These are phyloP conservation scores for Anas capensis DNA, from an alignment of 2,797 vertebrate genomes.

Conservation along the genomic window DNA sequence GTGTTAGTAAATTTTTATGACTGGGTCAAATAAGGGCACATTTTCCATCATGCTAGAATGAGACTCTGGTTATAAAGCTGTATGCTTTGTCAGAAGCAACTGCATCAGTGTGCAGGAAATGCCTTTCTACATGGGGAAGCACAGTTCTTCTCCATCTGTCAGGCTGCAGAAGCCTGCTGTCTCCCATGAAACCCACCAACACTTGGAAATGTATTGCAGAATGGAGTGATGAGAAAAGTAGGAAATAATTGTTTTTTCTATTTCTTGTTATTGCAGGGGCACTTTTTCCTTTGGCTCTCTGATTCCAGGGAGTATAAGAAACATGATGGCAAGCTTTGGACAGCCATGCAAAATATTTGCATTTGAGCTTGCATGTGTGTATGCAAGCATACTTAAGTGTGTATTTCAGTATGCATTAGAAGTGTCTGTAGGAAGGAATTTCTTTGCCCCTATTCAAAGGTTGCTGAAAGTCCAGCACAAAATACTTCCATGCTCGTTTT, in stretches of 20 bases:
- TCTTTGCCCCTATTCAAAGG: not conserved
- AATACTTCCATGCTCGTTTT: not conserved
- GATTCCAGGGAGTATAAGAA: not conserved
- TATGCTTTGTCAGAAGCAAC: not conserved
- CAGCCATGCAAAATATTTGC: not conserved
- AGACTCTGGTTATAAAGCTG: not conserved
- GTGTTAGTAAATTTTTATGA: not conserved
- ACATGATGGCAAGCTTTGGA: not conserved
- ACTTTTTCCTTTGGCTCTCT: not conserved
- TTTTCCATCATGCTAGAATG: not conserved
- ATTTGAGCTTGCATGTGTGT: fast-evolving
- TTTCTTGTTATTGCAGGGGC: not conserved
- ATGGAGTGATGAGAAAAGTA: not conserved
- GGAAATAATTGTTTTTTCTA: too few relatives aligned
- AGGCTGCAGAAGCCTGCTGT: not conserved
- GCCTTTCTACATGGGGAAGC: fast-evolving
- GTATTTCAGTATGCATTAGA: not conserved
- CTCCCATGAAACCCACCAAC: not conserved
- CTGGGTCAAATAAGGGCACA: not conserved
- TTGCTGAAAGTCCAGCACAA: not conserved
- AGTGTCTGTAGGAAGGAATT: not conserved
- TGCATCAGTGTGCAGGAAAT: not conserved
- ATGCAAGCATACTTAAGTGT: fast-evolving
- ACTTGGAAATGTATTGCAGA: not conserved
- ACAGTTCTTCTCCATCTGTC: not conserved